These are phyloP conservation scores for Danaus chrysippus DNA, from an alignment of 2,888 invertebrate genomes.

Conservation along the genomic window DNA sequence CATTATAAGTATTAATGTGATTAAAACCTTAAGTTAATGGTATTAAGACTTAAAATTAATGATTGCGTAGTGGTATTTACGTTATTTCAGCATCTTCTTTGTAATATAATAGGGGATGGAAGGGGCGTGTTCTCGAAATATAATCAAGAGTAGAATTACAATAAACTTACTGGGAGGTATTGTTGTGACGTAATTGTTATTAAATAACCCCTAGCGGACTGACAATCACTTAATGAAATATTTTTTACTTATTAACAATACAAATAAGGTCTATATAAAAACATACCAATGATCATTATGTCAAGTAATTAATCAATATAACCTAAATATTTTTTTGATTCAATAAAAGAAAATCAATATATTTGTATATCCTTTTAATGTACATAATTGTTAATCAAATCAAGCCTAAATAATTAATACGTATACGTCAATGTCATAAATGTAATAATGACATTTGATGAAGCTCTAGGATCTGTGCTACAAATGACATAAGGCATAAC, in stretches of 20 bases:
- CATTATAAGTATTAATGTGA: constrained; percentile 38
- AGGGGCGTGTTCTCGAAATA: constrained; percentile 75
- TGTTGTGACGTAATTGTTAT: background rate
- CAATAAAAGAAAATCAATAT: too few species aligned
- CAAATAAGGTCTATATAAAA: too few species aligned
- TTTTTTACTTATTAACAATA: too few species aligned
- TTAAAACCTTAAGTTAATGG: constrained; percentile 19
- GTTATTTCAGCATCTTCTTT: constrained; percentile 41
- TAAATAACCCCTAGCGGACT: background rate
- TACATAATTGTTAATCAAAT: too few species aligned
- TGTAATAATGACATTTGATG: background rate
- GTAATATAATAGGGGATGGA: constrained; percentile 74
- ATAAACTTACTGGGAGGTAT: constrained; percentile 33
- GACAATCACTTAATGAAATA: too few species aligned
- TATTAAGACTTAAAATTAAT: constrained; percentile 37
- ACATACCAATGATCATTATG: too few species aligned
- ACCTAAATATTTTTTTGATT: too few species aligned
- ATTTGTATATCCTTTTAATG: too few species aligned
- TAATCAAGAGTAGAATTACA: constrained; percentile 61
- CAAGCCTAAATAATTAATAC: too few species aligned
- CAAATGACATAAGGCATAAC: background rate
- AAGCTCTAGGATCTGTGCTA: background rate
- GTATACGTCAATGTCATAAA: too few species aligned
- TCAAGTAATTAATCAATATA: too few species aligned
- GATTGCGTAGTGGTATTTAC: constrained; percentile 37